A percentile compares a stretch with the other conserved stretches of the same genome.
Evolutionary conservation across 2,797 vertebrate species (phyloP).

Genomic region (Graptemys geographica): DNA sequence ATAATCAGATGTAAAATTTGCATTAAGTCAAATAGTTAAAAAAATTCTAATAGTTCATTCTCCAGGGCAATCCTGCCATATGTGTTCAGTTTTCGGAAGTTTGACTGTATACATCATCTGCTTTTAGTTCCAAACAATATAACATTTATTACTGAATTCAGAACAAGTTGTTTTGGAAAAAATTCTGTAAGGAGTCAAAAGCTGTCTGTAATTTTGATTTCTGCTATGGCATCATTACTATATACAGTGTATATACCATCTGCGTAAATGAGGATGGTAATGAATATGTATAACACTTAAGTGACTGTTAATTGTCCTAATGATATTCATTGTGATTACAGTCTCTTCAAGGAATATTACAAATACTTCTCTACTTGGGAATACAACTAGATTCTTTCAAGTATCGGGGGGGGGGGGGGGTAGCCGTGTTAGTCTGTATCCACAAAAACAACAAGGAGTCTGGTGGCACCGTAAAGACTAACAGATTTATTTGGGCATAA

Average conservation of each 20-base stretch:
- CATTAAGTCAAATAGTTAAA: not conserved
- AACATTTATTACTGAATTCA: slow-evolving; percentile 33
- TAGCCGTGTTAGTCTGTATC: too few species aligned
- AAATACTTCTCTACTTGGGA: not conserved
- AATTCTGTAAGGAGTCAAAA: not conserved
- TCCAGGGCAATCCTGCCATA: not conserved
- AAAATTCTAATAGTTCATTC: slow-evolving; percentile 1
- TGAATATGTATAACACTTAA: not conserved
- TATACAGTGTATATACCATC: not conserved
- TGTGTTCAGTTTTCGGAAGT: slow-evolving; percentile 53
- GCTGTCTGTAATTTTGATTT: slow-evolving; percentile 28
- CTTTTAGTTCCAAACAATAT: slow-evolving; percentile 25
- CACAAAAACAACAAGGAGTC: too few species aligned
- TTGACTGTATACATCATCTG: slow-evolving; percentile 45
- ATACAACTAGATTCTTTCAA: not conserved
- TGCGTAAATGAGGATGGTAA: not conserved
- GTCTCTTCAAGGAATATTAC: not conserved
- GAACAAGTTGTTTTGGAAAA: slow-evolving; percentile 5
- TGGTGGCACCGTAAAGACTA: too few species aligned
- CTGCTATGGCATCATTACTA: not conserved
- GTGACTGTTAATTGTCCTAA: not conserved
- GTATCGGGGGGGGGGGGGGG: too few species aligned
- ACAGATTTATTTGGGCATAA: too few species aligned
- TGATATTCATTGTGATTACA: not conserved
- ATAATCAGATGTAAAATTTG: slow-evolving; percentile 29